Conservation (phyloP, 2,113 vertebrate species). For the Poeciliopsis occidentalis region DNA sequence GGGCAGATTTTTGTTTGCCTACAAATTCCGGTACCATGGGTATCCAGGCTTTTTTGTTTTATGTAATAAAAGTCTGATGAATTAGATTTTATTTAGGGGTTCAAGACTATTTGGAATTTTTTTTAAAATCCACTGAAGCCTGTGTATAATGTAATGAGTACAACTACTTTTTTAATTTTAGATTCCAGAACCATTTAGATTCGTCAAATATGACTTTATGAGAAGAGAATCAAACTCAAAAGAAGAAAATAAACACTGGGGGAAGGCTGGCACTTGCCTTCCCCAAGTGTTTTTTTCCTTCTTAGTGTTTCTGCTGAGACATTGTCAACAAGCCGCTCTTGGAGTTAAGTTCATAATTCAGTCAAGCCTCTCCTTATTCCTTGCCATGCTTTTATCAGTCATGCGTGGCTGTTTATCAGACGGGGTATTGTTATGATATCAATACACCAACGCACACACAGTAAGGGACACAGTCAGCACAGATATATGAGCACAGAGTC, state of each 20-base stretch:
- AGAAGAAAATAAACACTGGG: background rate
- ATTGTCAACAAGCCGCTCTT: slow-evolving; percentile 9
- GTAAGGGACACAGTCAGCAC: slow-evolving; percentile 12
- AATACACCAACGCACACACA: slow-evolving; percentile 39
- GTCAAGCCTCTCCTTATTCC: slow-evolving; percentile 8
- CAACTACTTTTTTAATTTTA: too few relatives aligned
- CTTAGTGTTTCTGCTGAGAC: background rate
- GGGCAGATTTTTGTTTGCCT: too few relatives aligned
- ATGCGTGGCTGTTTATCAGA: slow-evolving; percentile 22
- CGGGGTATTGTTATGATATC: slow-evolving; percentile 24
- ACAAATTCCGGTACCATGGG: too few relatives aligned
- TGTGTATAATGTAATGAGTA: background rate
- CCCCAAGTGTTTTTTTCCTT: too few relatives aligned
- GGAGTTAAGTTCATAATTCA: slow-evolving; percentile 14
- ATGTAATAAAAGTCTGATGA: too few relatives aligned
- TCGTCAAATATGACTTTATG: background rate
- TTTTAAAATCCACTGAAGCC: too few relatives aligned
- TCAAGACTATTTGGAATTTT: too few relatives aligned
- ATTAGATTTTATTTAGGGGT: too few relatives aligned
- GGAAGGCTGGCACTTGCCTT: background rate
- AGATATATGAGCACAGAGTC: background rate
- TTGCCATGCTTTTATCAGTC: slow-evolving; percentile 11
- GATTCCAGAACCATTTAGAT: too few relatives aligned
- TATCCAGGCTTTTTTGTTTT: too few relatives aligned
- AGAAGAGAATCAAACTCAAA: background rate